These are phyloP conservation scores for Eciton burchellii DNA, from an alignment of 1,140 invertebrate genomes.

Conservation along the genomic window DNA sequence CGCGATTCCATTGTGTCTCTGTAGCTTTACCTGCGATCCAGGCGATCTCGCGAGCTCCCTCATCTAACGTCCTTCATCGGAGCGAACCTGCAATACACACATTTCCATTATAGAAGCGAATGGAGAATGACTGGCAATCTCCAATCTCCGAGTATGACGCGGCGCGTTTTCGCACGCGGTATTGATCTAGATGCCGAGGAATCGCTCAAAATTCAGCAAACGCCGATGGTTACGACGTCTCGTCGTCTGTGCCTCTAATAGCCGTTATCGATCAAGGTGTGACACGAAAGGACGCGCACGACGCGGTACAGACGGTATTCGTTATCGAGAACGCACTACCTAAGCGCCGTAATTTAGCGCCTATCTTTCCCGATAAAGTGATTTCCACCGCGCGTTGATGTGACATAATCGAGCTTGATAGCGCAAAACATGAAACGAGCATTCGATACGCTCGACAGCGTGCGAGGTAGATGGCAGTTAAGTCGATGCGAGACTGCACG, in stretches of 20 bases:
- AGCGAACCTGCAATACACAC: slow-evolving; percentile 70
- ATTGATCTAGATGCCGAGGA: background rate
- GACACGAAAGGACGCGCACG: background rate
- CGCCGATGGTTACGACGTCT: background rate
- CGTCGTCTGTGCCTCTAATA: slow-evolving; percentile 3
- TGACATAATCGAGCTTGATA: background rate
- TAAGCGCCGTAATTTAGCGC: slow-evolving; percentile 4
- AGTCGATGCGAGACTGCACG: background rate
- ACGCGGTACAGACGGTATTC: slow-evolving; percentile 3
- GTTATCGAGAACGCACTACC: slow-evolving; percentile 27
- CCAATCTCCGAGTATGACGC: background rate
- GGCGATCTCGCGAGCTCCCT: slow-evolving; percentile 72
- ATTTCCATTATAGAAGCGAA: slow-evolving; percentile 37
- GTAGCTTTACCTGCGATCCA: slow-evolving; percentile 53
- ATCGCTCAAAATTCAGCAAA: slow-evolving; percentile 15
- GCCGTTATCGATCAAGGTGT: slow-evolving; percentile 31
- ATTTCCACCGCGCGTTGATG: slow-evolving; percentile 10
- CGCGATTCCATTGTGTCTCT: slow-evolving; percentile 22
- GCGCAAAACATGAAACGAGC: background rate
- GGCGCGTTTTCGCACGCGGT: background rate
- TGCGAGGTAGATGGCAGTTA: background rate
- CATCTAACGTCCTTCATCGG: slow-evolving; percentile 78
- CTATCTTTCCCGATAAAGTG: slow-evolving; percentile 2
- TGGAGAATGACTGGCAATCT: too few species aligned
- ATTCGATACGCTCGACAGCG: background rate